These are phyloP conservation scores for Aphidius ervi DNA, from an alignment of 1,140 invertebrate species.

Conservation along the genomic window DNA sequence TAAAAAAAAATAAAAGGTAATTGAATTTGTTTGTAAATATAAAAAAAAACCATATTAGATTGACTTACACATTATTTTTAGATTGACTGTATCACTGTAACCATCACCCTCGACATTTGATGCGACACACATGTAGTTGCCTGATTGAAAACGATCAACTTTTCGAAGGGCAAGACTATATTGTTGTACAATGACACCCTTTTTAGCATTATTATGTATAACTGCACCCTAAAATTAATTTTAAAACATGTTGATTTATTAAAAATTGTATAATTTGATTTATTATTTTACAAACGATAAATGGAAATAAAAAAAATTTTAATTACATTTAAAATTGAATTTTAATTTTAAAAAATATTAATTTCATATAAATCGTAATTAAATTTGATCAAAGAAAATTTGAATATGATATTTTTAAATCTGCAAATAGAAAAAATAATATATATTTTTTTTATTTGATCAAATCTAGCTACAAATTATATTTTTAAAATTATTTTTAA, in stretches of 20 bases:
- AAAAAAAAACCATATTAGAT: slow-evolving; percentile 6
- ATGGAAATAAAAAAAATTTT: no score
- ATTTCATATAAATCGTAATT: no score
- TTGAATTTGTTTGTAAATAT: no score
- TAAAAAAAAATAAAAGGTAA: no score
- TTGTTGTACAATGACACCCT: slow-evolving; percentile 78
- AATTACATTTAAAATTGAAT: no score
- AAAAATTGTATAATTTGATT: no score
- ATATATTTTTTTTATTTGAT: background rate
- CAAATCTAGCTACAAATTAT: background rate
- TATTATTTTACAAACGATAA: no score
- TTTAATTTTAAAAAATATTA: no score
- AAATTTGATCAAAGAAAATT: no score
- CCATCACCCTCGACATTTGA: slow-evolving; percentile 87
- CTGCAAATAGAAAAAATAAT: background rate
- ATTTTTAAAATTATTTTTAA: background rate
- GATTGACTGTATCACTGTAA: slow-evolving; percentile 70
- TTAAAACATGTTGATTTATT: slow-evolving; percentile 3
- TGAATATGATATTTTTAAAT: no score
- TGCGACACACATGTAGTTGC: slow-evolving; percentile 82
- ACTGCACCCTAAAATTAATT: slow-evolving; percentile 64
- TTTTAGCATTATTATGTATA: slow-evolving; percentile 75
- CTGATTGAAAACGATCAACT: slow-evolving; percentile 72
- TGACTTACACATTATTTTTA: slow-evolving; percentile 88
- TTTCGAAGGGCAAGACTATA: slow-evolving; percentile 74